Base-by-base conservation (phyloP, 2,113 vertebrate species). In the Vidua macroura region DNA sequence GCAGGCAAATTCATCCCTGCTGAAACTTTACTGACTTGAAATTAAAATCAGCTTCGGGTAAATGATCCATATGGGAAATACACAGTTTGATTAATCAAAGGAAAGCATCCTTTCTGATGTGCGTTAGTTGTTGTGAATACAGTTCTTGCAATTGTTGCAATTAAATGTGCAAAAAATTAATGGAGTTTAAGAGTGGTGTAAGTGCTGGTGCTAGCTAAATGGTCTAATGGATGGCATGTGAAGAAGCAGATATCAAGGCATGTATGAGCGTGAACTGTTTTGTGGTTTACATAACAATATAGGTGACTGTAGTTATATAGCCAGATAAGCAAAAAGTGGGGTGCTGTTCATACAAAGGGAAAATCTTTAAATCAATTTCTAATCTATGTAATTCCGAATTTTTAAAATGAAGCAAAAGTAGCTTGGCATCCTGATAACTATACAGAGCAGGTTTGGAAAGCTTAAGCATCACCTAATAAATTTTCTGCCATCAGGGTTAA, bases 21-120 rank as follows among this genome's bases (percentile, higher is more conserved):
- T 91, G 78, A 27, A 92, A 53, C 31, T 86, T 80, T 72, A 83
- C 39, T 72, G 52, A 56, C 24, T 83, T 83, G 77, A 76, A 69
- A 82, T 87, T 89, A 91, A 91, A 93, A 87, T 64, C 16, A 81
- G 9, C 21, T 88, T 86, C 60, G 75, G 39, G 78, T 76, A 69
- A 88, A 77, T 63, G 43, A 30, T 81, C 52, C 51, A 69, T 62
- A 30, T 88, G 56, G 81, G 81, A 90, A 83, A 91, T 85, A 62
- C 5, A 73, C 13, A 59, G 30, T 55, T 85, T 79, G 33, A 17
- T 77, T 93, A 94, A 95, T 66, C 63, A 87, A 51, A 81, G 19
- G 19, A 89, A 78, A 68, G 4, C 15, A 59, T 76, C 17, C 18
- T 73, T 68, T 79, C 46, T 2, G 1, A n/a, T 55, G 7, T 58